These are phyloP conservation scores for Neotoxoptera formosana DNA, from an alignment of 1,140 invertebrate genomes.

Conservation along the genomic window DNA sequence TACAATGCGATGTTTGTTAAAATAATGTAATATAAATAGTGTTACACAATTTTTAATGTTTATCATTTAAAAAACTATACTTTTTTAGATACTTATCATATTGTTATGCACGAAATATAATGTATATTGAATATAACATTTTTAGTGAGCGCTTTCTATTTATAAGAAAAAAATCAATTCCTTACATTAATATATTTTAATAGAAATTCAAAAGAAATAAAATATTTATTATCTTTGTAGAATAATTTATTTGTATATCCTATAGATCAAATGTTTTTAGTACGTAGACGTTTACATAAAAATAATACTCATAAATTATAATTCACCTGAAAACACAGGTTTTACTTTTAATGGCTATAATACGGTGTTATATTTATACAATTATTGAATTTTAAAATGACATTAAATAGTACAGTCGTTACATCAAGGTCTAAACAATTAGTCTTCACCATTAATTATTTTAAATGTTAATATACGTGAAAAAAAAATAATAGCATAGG, in stretches of 20 bases:
- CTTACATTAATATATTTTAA: background rate
- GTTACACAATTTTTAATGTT: too few relatives aligned
- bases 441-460: constrained; percentile 15
- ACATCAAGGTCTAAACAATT: constrained; percentile 29
- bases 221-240: background rate
- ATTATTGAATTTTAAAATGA: constrained; percentile 13
- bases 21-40: background rate
- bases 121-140: background rate
- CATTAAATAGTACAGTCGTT: constrained; percentile 7
- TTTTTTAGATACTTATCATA: too few relatives aligned
- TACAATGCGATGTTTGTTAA: too few relatives aligned
- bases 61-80: too few relatives aligned
- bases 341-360: background rate
- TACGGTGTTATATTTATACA: background rate
- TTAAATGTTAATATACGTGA: background rate
- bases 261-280: background rate
- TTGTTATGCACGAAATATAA: too few relatives aligned
- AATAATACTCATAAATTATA: background rate
- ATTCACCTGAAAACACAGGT: background rate
- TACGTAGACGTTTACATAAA: background rate
- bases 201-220: background rate
- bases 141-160: background rate
- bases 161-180: background rate
- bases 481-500: background rate
- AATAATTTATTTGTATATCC: background rate